Base-by-base conservation (phyloP, 1,140 invertebrate species). In the Trichonephila clavipes region DNA sequence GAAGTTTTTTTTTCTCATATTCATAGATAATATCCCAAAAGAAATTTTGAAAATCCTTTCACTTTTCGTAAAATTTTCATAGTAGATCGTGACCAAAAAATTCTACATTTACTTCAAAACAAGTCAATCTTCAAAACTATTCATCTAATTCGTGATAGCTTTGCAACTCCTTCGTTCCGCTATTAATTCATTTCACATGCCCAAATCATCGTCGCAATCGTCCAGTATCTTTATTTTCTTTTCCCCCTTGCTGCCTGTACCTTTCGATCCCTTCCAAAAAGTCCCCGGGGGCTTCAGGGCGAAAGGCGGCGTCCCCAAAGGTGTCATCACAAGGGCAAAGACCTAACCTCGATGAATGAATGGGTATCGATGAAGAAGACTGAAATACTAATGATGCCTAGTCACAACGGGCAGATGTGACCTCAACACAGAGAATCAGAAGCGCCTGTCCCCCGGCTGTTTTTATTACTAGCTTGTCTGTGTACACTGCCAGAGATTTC, bases 271-370 rank as follows among this genome's bases (percentile, higher is more conserved):
- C 66, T 69, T 24, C n/a, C n/a, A 64, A 62, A 34, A 19, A 14
- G 85, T 61, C 85, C 85, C 59, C 59, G 14, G 82, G 85, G 85
- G n/a, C 28, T 77, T 24, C 24, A 62, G 59, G n/a, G 28, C 16
- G 21, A 62, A 82, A 92, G 91, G 83, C 91, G 91, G 82, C 62
- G 91, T 92, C 91, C 91, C 62, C 83, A 85, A 62, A 85, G 81
- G 83, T 92, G 91, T 92, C 91, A 92, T 85, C 91, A 34, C 62
- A 92, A 92, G 91, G 91, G 91, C 62, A 62, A 92, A 85, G 91
- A 72, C 82, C 91, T 87, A 87, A 87, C 82, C 91, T 87, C 85
- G 24, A 90, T 44, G 66, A 90, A 90, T 90, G 88, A 82, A 90
- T 90, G 88, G 77, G 58, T 90, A 90, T 90, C 88, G 72, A 90